Conservation (phyloP, 2,888 invertebrate species). For the Ophion obscuratus region DNA sequence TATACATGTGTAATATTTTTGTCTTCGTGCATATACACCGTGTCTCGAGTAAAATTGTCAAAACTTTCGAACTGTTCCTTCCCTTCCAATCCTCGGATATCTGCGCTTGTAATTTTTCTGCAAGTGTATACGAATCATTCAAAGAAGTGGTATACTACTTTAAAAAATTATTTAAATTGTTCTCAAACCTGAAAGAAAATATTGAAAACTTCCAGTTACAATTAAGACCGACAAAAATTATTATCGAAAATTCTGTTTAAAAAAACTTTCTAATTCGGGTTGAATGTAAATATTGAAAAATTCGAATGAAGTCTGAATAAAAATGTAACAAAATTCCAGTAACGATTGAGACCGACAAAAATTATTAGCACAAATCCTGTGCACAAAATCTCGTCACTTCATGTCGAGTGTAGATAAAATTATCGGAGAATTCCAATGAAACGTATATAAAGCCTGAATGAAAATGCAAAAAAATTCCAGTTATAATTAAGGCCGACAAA, state of each 20-base stretch:
- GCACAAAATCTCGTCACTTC: no score
- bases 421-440: no score
- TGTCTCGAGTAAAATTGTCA: neutral
- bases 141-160: no score
- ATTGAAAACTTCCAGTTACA: no score
- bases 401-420: no score
- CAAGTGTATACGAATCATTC: neutral
- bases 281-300: no score
- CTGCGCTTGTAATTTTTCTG: neutral
- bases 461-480: neutral
- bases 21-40: no score
- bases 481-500: no score
- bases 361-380: neutral
- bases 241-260: neutral
- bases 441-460: neutral
- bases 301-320: neutral
- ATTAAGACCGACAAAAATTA: neutral
- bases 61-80: neutral
- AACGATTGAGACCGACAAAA: neutral
- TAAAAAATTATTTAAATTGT: no score
- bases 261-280: no score
- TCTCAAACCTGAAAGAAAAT: no score
- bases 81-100: neutral
- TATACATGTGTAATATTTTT: conserved; percentile 15
- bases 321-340: neutral